Percentiles rank a stretch among this genome's conserved stretches.
Evolutionary conservation across 2,888 invertebrate species (phyloP).

Genomic region (Caenorhabditis sp.): DNA sequence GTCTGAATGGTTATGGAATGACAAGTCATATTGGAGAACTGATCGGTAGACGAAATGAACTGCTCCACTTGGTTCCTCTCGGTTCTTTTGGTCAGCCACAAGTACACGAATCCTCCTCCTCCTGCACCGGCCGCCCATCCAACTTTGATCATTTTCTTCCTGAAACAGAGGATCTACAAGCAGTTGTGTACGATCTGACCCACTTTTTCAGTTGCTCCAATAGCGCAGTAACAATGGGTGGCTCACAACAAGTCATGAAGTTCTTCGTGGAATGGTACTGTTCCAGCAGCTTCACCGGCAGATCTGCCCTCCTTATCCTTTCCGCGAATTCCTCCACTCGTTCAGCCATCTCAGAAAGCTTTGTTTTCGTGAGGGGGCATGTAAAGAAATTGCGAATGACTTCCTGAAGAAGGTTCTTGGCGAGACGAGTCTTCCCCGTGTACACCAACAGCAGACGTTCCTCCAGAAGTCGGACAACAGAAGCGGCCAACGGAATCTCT

Average conservation of each 20-base stretch:
- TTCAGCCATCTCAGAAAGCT: constrained; percentile 32
- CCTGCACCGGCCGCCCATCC: constrained; percentile 75
- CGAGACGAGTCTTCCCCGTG: constrained; percentile 82
- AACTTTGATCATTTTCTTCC: constrained; percentile 41
- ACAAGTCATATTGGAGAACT: constrained; percentile 37
- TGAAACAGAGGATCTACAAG: not conserved
- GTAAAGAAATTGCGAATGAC: constrained; percentile 60
- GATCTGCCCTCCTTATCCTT: constrained; percentile 48
- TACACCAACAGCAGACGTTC: constrained; percentile 81
- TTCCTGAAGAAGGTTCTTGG: constrained; percentile 82
- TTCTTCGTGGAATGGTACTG: constrained; percentile 70
- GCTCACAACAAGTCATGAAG: constrained; percentile 69
- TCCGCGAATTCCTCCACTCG: constrained; percentile 43
- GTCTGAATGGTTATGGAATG: constrained; percentile 29
- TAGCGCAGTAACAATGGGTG: constrained; percentile 61
- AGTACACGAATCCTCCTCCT: constrained; percentile 73
- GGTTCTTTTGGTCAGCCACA: constrained; percentile 55
- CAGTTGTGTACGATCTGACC: not conserved
- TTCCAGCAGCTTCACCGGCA: constrained; percentile 59
- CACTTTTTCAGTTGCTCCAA: constrained; percentile 42
- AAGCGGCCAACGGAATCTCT: constrained; percentile 73
- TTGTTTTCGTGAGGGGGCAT: constrained; percentile 42
- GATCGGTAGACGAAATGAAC: not conserved
- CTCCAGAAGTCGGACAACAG: constrained; percentile 79
- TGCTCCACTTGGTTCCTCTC: constrained; percentile 21